Evolutionary conservation across 1,140 invertebrate species (phyloP).

Genomic region (Drosophila kikkawai): DNA sequence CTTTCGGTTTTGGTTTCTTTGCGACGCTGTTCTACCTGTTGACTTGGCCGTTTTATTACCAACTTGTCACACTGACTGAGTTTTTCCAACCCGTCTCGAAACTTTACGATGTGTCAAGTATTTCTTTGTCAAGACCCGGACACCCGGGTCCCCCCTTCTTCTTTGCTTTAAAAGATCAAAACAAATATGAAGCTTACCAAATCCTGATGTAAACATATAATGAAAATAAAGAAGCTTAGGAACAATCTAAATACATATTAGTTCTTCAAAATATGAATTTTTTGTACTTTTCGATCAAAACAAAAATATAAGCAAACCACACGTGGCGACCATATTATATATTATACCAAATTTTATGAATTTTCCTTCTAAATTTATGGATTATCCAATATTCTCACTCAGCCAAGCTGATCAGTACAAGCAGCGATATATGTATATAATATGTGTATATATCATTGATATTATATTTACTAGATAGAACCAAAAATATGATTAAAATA

Average conservation of each 20-base stretch:
- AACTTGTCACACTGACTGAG: constrained; percentile 55
- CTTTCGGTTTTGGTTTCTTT: constrained; percentile 13
- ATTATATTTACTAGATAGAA: not conserved
- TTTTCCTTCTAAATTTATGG: not conserved
- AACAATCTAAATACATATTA: not conserved
- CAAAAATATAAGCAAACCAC: not conserved
- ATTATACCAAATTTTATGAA: not conserved
- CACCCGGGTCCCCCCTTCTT: not conserved
- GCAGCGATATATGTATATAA: not conserved
- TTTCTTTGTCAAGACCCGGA: not conserved
- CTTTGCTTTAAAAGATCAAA: not conserved
- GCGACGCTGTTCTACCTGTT: constrained; percentile 47
- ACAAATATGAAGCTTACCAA: not conserved
- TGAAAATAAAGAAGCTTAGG: not conserved
- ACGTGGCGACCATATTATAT: not conserved
- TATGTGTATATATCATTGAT: not conserved
- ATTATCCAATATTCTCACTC: not conserved
- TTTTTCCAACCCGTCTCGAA: constrained; percentile 36
- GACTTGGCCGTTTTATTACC: constrained; percentile 48
- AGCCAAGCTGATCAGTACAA: not conserved
- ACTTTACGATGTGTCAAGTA: constrained; percentile 41
- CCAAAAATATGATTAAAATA: no score
- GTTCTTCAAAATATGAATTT: not conserved
- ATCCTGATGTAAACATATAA: not conserved
- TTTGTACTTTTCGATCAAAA: not conserved